A percentile compares a stretch with the other conserved stretches of the same genome.
Evolutionary conservation across 1,140 invertebrate species (phyloP).

Genomic region (Drosophila seguyi): DNA sequence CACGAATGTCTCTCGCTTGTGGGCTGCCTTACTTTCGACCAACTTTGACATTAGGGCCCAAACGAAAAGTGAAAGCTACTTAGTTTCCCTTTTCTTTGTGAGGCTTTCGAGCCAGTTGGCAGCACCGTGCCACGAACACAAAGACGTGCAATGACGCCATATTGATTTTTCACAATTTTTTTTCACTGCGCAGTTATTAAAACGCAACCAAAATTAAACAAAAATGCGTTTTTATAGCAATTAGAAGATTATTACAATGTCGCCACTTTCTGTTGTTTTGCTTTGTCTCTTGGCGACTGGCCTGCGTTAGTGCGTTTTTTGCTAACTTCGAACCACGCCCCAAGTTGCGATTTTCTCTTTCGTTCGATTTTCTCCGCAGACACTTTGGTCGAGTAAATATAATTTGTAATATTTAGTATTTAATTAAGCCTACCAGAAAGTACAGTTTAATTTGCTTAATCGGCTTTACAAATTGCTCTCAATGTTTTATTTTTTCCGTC

Average conservation of each 20-base stretch:
- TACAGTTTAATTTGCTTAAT: slow-evolving; percentile 26
- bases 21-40: neutral
- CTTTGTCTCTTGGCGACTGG: neutral
- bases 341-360: slow-evolving; percentile 27
- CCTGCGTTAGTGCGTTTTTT: slow-evolving; percentile 2
- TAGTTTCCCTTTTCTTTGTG: slow-evolving; percentile 6
- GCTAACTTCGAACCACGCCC: slow-evolving; percentile 33
- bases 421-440: slow-evolving; percentile 44
- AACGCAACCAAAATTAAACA: slow-evolving; percentile 30
- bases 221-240: slow-evolving; percentile 29
- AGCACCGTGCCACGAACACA: slow-evolving; percentile 48
- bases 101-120: slow-evolving; percentile 20
- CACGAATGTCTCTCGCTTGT: slow-evolving; percentile 20
- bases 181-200: slow-evolving; percentile 44
- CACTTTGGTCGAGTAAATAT: slow-evolving; percentile 37
- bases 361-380: slow-evolving; percentile 22
- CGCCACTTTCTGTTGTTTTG: slow-evolving; percentile 26
- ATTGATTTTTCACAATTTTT: slow-evolving; percentile 52
- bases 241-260: slow-evolving; percentile 22
- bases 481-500: slow-evolving; percentile 11
- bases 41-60: slow-evolving; percentile 8
- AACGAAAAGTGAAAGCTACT: slow-evolving; percentile 26
- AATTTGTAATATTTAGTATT: slow-evolving; percentile 3
- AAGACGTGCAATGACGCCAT: slow-evolving; percentile 40
- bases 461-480: slow-evolving; percentile 34